Conservation (phyloP, 2,888 invertebrate species). For the Timema cristinae region DNA sequence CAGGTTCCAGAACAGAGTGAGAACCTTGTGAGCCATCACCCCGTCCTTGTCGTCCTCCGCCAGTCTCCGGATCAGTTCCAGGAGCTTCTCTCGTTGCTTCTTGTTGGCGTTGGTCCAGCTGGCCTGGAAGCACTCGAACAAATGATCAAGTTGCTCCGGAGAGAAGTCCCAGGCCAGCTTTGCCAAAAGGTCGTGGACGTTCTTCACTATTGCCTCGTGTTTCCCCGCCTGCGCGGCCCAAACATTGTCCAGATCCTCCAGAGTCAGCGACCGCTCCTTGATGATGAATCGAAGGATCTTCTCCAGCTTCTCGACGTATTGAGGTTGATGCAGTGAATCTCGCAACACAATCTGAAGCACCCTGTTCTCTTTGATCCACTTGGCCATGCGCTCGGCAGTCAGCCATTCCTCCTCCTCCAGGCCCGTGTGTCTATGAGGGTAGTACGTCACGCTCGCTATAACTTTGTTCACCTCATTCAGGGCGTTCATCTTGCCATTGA, state of each 20-base stretch:
- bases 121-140: slow-evolving; percentile 96
- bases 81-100: slow-evolving; percentile 89
- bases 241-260: slow-evolving; percentile 89
- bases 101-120: slow-evolving; percentile 92
- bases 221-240: slow-evolving; percentile 98
- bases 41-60: slow-evolving; percentile 99
- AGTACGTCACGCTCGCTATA: slow-evolving; percentile 84
- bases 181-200: slow-evolving; percentile 92
- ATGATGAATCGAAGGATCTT: slow-evolving; percentile 97
- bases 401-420: slow-evolving; percentile 86
- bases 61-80: slow-evolving; percentile 89
- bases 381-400: slow-evolving; percentile 89
- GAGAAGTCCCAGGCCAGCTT: slow-evolving; percentile 98
- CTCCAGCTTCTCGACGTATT: slow-evolving; percentile 96
- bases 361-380: slow-evolving; percentile 94
- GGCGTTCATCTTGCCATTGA: slow-evolving; percentile 99
- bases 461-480: slow-evolving; percentile 98
- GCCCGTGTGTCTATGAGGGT: slow-evolving; percentile 69
- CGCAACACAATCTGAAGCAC: slow-evolving; percentile 92
- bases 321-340: slow-evolving; percentile 95
- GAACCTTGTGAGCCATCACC: slow-evolving; percentile 95
- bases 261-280: slow-evolving; percentile 83
- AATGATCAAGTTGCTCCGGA: slow-evolving; percentile 93
- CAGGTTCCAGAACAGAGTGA: slow-evolving; percentile 93
- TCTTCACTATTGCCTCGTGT: slow-evolving; percentile 97